These are phyloP conservation scores for Pasiphila rectangulata DNA, from an alignment of 2,888 invertebrate genomes.

Conservation along the genomic window DNA sequence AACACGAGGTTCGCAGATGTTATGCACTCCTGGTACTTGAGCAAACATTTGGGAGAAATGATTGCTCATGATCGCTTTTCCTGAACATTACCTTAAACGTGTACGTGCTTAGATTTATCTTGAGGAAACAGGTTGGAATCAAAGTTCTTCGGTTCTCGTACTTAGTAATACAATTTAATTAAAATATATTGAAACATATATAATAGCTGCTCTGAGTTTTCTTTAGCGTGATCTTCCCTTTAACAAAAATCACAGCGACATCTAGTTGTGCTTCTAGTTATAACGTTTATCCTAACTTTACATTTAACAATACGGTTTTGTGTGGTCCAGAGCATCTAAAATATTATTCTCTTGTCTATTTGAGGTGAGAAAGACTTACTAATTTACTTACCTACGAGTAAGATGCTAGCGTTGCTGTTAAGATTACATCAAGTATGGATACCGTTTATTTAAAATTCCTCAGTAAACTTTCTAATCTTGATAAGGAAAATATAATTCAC, in stretches of 20 bases:
- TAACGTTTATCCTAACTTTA: no score
- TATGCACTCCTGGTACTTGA: constrained; percentile 45
- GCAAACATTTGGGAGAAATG: constrained; percentile 28
- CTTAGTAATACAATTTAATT: no score
- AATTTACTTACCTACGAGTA: constrained; percentile 7
- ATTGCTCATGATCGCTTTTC: constrained; percentile 3
- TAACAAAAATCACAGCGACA: no score
- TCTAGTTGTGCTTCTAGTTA: no score
- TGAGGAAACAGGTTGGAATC: no score
- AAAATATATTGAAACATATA: no score
- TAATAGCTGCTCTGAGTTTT: no score
- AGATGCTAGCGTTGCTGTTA: constrained; percentile 19
- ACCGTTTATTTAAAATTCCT: constrained; percentile 21
- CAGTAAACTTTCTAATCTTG: constrained; percentile 27
- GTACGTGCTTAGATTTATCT: no score
- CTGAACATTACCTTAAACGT: no score
- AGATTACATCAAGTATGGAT: constrained; percentile 22
- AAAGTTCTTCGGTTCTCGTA: no score
- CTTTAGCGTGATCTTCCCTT: no score
- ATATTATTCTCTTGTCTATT: constrained; percentile 5
- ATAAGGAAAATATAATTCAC: constrained; percentile 15
- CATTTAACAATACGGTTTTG: no score
- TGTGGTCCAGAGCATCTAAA: not conserved
- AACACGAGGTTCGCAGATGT: constrained; percentile 46
- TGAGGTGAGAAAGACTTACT: constrained; percentile 1